Evolutionary conservation across 2,797 vertebrate genomes (phyloP).

Genomic region (Chrosomus eos): DNA sequence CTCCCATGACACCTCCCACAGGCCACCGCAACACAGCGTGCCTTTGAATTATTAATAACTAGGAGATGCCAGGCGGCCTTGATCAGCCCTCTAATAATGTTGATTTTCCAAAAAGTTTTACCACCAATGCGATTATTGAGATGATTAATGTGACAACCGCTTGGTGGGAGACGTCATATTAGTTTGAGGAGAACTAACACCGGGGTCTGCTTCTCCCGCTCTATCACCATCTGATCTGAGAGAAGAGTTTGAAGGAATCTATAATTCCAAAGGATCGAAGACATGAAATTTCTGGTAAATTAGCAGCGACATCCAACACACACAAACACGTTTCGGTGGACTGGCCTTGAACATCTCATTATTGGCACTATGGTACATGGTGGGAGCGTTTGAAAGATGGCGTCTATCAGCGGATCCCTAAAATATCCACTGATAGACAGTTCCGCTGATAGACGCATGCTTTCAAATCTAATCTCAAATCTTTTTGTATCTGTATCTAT

Average conservation of each 20-base stretch:
- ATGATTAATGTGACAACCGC: slow-evolving; percentile 68
- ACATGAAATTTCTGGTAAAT: slow-evolving; percentile 29
- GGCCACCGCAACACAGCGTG: slow-evolving; percentile 45
- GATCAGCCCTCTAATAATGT: slow-evolving; percentile 65
- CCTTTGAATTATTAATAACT: slow-evolving; percentile 72
- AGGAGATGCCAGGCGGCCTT: slow-evolving; percentile 48
- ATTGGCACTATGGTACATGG: background rate
- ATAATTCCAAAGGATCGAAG: slow-evolving; percentile 14
- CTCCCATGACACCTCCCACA: slow-evolving; percentile 65
- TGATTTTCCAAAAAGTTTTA: slow-evolving; percentile 61
- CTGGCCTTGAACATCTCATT: background rate
- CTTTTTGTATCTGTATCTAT: no score
- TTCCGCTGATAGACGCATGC: no score
- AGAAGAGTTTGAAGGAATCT: slow-evolving; percentile 10
- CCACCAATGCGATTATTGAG: slow-evolving; percentile 62
- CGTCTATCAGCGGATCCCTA: no score
- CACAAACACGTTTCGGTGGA: background rate
- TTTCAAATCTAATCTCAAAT: no score
- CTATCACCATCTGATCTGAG: slow-evolving; percentile 25
- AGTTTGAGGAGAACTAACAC: slow-evolving; percentile 52
- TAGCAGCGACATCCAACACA: slow-evolving; percentile 1
- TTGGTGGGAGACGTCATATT: slow-evolving; percentile 66
- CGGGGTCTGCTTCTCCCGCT: slow-evolving; percentile 15
- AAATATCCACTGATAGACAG: no score
- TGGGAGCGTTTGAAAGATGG: background rate